phyloP scores from a whole-genome alignment of 2,888 invertebrate genomes.

The Xestia c-nigrum region DNA sequence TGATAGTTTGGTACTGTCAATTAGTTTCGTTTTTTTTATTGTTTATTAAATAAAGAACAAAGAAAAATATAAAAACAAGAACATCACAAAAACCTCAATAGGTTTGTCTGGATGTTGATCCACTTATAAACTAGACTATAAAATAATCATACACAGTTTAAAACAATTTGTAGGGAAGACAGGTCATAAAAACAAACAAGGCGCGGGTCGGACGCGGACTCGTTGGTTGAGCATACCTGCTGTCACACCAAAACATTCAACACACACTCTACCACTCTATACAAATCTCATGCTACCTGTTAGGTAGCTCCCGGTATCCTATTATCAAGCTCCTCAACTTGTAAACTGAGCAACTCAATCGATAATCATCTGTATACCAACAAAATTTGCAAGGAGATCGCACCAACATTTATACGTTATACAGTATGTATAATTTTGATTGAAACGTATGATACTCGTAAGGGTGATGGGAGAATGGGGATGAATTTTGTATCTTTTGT shows the following conservation, averaged over 20 bases:
- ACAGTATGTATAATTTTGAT: conserved; percentile 66
- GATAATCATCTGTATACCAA: conserved; percentile 85
- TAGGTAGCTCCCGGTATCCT: conserved; percentile 76
- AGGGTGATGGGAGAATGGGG: conserved; percentile 57
- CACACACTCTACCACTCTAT: conserved; percentile 64
- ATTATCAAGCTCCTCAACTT: conserved; percentile 87
- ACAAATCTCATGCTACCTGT: conserved; percentile 74
- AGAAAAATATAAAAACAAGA: too few species aligned
- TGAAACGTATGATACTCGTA: conserved; percentile 68
- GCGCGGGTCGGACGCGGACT: too few species aligned
- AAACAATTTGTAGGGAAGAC: too few species aligned
- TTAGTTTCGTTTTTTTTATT: too few species aligned
- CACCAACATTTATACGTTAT: conserved; percentile 51
- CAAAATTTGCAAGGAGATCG: conserved; percentile 64
- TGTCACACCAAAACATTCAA: conserved; percentile 64
- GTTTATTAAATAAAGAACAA: too few species aligned
- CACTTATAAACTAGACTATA: too few species aligned
- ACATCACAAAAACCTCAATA: too few species aligned
- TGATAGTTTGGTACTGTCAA: neutral
- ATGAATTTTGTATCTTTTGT: conserved; percentile 57
- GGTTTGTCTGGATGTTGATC: too few species aligned
- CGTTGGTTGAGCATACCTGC: neutral
- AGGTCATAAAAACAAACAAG: too few species aligned
- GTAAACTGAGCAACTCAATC: conserved; percentile 89
- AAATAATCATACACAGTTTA: too few species aligned